Evolutionary conservation across 2,888 invertebrate genomes (phyloP).

Genomic region (Antheraea assamensis): DNA sequence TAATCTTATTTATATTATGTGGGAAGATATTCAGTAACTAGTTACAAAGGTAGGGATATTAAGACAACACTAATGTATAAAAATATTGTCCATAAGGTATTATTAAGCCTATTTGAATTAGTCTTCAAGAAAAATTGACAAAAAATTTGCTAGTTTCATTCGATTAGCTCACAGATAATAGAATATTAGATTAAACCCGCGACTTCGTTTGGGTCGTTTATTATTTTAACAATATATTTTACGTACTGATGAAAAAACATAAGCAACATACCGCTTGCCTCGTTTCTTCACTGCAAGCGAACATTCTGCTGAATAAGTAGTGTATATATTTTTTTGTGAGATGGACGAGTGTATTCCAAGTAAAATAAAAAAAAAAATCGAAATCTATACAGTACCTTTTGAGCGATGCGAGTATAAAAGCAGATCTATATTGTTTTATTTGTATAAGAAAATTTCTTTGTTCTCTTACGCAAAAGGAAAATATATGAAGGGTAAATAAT

Average conservation of each 20-base stretch:
- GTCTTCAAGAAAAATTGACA: neutral
- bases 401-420: too few species aligned
- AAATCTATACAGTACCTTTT: too few species aligned
- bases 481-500: neutral
- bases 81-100: neutral
- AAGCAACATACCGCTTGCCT: too few species aligned
- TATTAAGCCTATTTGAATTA: neutral
- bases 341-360: too few species aligned
- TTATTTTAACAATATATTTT: too few species aligned
- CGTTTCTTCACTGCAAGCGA: too few species aligned
- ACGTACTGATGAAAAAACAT: too few species aligned
- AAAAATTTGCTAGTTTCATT: neutral
- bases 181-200: neutral
- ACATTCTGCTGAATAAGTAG: too few species aligned
- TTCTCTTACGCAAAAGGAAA: neutral
- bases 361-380: too few species aligned
- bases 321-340: too few species aligned
- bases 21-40: constrained; percentile 12
- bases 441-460: neutral
- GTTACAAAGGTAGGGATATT: neutral
- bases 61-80: constrained; percentile 7
- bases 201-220: neutral
- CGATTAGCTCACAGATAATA: neutral
- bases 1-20: constrained; percentile 6
- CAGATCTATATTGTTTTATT: too few species aligned